These are phyloP conservation scores for Drosophila mimica DNA, from an alignment of 2,888 invertebrate species.

Conservation along the genomic window DNA sequence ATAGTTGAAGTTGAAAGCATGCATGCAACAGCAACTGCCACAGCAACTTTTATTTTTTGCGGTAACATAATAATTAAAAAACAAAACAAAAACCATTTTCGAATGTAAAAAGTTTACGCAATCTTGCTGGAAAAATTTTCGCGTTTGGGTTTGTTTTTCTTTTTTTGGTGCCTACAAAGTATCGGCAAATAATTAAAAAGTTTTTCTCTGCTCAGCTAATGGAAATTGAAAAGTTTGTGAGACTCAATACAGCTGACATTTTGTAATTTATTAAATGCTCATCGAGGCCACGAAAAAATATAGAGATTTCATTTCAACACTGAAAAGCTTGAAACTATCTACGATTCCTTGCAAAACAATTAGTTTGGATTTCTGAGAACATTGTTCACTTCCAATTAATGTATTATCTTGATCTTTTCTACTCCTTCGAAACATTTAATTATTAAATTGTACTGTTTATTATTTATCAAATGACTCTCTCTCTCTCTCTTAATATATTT, in stretches of 20 bases:
- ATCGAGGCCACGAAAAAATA: slow-evolving; percentile 11
- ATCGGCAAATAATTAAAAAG: slow-evolving; percentile 76
- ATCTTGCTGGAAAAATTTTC: slow-evolving; percentile 17
- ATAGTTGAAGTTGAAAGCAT: slow-evolving; percentile 51
- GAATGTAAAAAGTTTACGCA: slow-evolving; percentile 29
- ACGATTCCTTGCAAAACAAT: background rate
- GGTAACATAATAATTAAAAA: slow-evolving; percentile 55
- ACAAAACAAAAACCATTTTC: slow-evolving; percentile 30
- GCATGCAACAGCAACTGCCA: slow-evolving; percentile 45
- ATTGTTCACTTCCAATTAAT: background rate
- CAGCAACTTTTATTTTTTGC: slow-evolving; percentile 48
- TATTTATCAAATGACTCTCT: too few species aligned
- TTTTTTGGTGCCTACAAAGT: slow-evolving; percentile 44
- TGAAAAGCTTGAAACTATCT: background rate
- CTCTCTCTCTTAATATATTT: slow-evolving; percentile 1
- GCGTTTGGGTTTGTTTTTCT: background rate
- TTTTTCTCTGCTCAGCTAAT: slow-evolving; percentile 62
- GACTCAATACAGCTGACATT: slow-evolving; percentile 49
- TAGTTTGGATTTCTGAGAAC: background rate
- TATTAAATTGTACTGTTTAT: too few species aligned
- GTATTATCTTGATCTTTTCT: background rate
- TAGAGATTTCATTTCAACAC: slow-evolving; percentile 6
- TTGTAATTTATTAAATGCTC: slow-evolving; percentile 36
- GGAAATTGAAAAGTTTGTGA: slow-evolving; percentile 62
- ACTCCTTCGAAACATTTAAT: background rate